Base-by-base conservation (phyloP, 2,113 vertebrate species). In the Callionymus lyra region DNA sequence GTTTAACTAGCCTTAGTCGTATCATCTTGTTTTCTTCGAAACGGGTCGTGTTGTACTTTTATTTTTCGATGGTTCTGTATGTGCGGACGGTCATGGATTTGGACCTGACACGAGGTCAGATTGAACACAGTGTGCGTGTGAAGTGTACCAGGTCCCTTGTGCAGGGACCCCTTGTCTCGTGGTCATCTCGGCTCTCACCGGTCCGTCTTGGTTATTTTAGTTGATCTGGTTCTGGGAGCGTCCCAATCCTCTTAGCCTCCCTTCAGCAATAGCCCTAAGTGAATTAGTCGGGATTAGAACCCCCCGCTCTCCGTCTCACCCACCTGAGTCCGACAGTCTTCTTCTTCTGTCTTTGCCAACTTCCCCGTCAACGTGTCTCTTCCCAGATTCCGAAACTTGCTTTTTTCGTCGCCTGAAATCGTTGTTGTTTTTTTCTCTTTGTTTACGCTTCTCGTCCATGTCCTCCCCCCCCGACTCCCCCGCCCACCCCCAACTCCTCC, bases 241-340 rank as follows among this genome's bases (percentile, higher is more conserved):
- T 74, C 72, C 59, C 84, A 87, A 89, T 88, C 87, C 85, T 85
- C 85, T 89, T 89, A 88, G 44, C 70, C 59, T 77, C 70, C 78
- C 77, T 79, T 77, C 71, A 80, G 74, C 79, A 81, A 78, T 77
- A n/a, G 82, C 74, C 75, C 81, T 88, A 88, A 87, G 83, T 86
- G 83, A 88, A 88, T 89, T 89, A 87, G 74, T 72, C 59, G 42
- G 83, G 86, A 87, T 89, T 89, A 88, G 65, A 57, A 46, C 58
- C 68, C 56, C 74, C 68, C 68, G 65, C 63, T 54, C 44, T 53
- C 45, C 54, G 40, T 48, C 35, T 55, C 67, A 60, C 50, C 56
- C 50, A 36, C 31, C 45, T 50, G n/a, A n/a, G n/a, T 38, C 49
- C 45, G 14, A 48, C 44, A 55, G 34, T 60, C 31, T 47, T n/a